Conservation (phyloP, 1,140 invertebrate species). For the Temnothorax longispinosus region DNA sequence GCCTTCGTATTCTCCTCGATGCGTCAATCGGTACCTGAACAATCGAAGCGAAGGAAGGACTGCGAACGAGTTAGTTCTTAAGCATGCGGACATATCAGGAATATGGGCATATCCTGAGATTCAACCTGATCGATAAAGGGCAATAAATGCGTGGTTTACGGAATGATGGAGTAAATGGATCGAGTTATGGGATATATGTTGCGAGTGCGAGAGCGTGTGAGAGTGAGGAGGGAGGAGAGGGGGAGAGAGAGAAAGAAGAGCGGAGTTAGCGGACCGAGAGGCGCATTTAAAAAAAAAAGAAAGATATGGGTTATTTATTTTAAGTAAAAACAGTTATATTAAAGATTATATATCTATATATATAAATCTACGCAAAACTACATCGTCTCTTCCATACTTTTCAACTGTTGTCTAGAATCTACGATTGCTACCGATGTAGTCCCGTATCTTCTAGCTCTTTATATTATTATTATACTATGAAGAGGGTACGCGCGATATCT, state of each 20-base stretch:
- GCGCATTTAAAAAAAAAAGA: conserved; percentile 71
- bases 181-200: not conserved
- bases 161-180: not conserved
- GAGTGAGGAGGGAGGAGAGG: not conserved
- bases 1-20: conserved; percentile 65
- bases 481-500: conserved; percentile 25
- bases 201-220: conserved; percentile 7
- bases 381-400: conserved; percentile 76
- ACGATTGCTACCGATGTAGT: conserved; percentile 45
- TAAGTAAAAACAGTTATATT: conserved; percentile 76
- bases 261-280: conserved; percentile 56
- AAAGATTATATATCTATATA: conserved; percentile 61
- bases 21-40: conserved; percentile 81
- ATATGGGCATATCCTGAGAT: conserved; percentile 78
- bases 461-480: conserved; percentile 64
- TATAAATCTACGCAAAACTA: conserved; percentile 36
- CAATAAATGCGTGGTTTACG: conserved; percentile 42
- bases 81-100: conserved; percentile 81
- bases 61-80: conserved; percentile 75
- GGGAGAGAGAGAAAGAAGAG: not conserved
- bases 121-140: conserved; percentile 65
- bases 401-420: conserved; percentile 66
- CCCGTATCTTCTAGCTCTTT: conserved; percentile 62
- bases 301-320: conserved; percentile 79
- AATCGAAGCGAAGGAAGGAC: conserved; percentile 75